phyloP scores from a whole-genome alignment of 2,888 invertebrate genomes.

The Meta bourneti region DNA sequence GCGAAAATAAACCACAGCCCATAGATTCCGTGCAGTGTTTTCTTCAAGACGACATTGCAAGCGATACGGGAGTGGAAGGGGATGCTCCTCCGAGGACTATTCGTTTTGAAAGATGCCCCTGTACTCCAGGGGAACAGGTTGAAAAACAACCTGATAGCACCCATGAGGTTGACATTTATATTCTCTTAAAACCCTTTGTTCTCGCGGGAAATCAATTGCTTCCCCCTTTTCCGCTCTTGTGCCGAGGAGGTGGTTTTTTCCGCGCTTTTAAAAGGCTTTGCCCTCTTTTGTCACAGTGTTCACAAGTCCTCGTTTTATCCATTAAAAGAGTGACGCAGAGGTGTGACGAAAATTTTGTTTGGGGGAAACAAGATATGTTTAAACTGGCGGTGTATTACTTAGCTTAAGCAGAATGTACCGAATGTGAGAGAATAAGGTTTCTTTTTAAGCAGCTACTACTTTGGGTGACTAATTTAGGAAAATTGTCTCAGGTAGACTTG shows the following conservation, averaged over 20 bases:
- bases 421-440: too few species aligned
- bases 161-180: constrained; percentile 74
- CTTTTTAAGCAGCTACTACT: too few species aligned
- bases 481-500: too few species aligned
- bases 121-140: constrained; percentile 66
- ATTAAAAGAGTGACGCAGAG: background rate
- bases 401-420: background rate
- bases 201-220: constrained; percentile 65
- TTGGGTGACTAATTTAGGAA: too few species aligned
- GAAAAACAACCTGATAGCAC: constrained; percentile 74
- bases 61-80: constrained; percentile 28
- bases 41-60: constrained; percentile 61
- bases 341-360: background rate
- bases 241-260: constrained; percentile 9
- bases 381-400: background rate
- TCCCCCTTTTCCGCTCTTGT: background rate
- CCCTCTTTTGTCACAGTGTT: background rate
- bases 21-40: constrained; percentile 53
- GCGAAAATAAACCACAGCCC: constrained; percentile 52
- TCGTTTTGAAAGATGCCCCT: constrained; percentile 65
- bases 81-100: constrained; percentile 45
- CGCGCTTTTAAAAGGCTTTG: constrained; percentile 16
- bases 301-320: background rate
- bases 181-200: constrained; percentile 68
- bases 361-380: background rate